Evolutionary conservation across 2,113 vertebrate species (phyloP), one percentile per base, ranked within the genome.

Genomic region (Takifugu flavidus): DNA sequence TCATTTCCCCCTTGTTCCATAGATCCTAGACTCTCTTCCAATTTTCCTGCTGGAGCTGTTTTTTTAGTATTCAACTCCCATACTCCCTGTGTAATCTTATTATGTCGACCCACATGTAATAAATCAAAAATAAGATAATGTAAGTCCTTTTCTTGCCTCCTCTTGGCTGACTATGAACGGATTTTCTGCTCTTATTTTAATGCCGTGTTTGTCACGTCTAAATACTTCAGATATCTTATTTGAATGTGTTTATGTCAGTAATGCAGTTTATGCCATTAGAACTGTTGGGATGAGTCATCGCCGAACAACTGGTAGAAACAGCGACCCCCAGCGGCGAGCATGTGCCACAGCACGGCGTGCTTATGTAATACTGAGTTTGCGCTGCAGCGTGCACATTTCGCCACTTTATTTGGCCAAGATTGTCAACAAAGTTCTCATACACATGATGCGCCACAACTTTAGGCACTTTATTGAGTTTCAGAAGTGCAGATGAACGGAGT

Each of bases 281-380:
- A 75, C 68, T 31, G 43, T 59, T 45, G 26, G 6, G 56, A 85
- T 85, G 82, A 86, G 54, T 86, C 78, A 86, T 76, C 13, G 4
- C 51, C n/a, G 59, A 53, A 27, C 29, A 50, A 72, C 51, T 52
- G 26, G 46, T 29, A 59, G 60, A 55, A 84, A 70, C 72, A 71
- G 82, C 76, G 83, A 74, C 85, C 82, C 71, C 87, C 70, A 85
- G 83, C 75, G 87, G 67, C 53, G 43, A 50, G 54, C 26, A 25
- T 25, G 29, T 60, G 53, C n/a, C 42, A 67, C 10, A 53, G 67
- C 73, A 78, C 8, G 7, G 5, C 14, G 25, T 5, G 55, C 74
- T 87, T 87, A 87, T 74, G 82, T 85, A 86, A 89, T 82, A 80
- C 60, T 45, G 77, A 74, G 60, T 76, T 81, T 67, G 75, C 52